phyloP scores from a whole-genome alignment of 1,140 invertebrate genomes.

The Hetaerina americana region DNA sequence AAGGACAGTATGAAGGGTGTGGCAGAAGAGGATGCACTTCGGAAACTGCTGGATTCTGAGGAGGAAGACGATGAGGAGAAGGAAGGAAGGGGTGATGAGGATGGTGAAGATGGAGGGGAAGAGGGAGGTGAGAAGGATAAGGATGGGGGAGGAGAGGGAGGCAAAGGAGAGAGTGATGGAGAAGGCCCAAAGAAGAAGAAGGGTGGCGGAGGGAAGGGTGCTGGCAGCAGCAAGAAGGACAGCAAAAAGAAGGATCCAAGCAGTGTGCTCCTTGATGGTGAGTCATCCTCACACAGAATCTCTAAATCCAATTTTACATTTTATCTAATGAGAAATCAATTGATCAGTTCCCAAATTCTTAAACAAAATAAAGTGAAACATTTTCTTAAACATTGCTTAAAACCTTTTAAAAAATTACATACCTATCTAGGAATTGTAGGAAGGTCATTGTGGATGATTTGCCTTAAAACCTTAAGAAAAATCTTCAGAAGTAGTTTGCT shows the following conservation, averaged over 20 bases:
- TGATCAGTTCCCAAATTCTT: too few relatives aligned
- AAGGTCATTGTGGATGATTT: too few relatives aligned
- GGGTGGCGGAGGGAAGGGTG: too few relatives aligned
- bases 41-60: constrained; percentile 77
- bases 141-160: constrained; percentile 39
- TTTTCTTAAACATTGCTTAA: too few relatives aligned
- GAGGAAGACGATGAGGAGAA: constrained; percentile 78
- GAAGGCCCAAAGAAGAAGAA: constrained; percentile 26
- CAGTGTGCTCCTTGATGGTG: not conserved
- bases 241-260: constrained; percentile 17
- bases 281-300: too few relatives aligned
- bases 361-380: too few relatives aligned
- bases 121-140: constrained; percentile 46
- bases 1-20: constrained; percentile 50
- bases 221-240: constrained; percentile 15
- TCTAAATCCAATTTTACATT: too few relatives aligned
- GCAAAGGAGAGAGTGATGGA: constrained; percentile 46
- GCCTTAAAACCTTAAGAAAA: too few relatives aligned
- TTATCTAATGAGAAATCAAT: too few relatives aligned
- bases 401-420: too few relatives aligned
- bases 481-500: too few relatives aligned
- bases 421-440: too few relatives aligned
- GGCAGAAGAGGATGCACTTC: constrained; percentile 77
- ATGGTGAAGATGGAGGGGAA: constrained; percentile 35
- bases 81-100: constrained; percentile 32